These are phyloP conservation scores for Gallinago solitaria DNA, from an alignment of 2,797 vertebrate species.

Conservation along the genomic window DNA sequence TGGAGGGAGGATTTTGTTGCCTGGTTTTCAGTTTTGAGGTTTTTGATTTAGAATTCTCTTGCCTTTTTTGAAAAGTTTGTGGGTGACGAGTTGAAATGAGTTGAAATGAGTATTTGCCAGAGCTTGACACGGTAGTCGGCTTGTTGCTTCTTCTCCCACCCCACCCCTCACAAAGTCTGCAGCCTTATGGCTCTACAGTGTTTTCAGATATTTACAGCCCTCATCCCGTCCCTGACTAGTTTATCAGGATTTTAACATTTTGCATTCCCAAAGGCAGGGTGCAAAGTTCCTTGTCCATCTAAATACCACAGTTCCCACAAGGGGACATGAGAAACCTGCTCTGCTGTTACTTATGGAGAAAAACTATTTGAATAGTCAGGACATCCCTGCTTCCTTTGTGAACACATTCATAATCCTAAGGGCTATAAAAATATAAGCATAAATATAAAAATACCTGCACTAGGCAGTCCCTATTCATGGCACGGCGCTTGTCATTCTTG, in stretches of 20 bases:
- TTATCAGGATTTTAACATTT: not conserved
- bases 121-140: not conserved
- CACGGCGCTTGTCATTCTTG: not conserved
- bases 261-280: not conserved
- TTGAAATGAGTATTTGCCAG: not conserved
- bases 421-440: not conserved
- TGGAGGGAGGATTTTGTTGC: not conserved
- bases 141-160: not conserved
- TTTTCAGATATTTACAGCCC: not conserved
- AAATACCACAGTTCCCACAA: not conserved
- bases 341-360: not conserved
- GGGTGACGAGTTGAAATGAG: not conserved
- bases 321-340: not conserved
- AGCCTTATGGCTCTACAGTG: not conserved
- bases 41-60: not conserved
- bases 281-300: not conserved
- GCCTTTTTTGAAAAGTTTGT: not conserved
- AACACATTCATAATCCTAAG: not conserved
- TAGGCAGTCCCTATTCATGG: not conserved
- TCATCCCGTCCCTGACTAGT: not conserved
- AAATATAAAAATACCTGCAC: not conserved
- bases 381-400: not conserved
- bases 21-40: not conserved
- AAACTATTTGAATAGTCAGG: not conserved
- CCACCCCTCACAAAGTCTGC: not conserved